These are phyloP conservation scores for Dendronephthya gigantea DNA, from an alignment of 64 coral and sea anemone genomes.

Conservation along the genomic window DNA sequence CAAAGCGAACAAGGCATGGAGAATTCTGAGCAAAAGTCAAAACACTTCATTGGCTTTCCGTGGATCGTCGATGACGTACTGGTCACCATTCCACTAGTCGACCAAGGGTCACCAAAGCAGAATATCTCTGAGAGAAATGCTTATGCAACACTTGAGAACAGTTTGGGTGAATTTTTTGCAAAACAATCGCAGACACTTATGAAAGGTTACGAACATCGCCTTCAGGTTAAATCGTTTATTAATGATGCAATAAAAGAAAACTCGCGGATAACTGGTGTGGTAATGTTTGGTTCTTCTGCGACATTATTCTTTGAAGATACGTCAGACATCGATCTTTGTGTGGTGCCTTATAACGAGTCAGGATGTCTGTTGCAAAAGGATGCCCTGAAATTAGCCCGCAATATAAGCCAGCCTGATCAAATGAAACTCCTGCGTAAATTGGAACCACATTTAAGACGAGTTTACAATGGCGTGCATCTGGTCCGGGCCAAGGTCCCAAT, in stretches of 20 bases:
- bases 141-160: background rate
- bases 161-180: background rate
- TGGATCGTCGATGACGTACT: constrained; percentile 96
- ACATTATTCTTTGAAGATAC: constrained; percentile 60
- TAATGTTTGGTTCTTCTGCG: constrained; percentile 81
- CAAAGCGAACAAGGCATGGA: background rate
- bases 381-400: background rate
- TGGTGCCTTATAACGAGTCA: background rate
- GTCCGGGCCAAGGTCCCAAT: constrained; percentile 67
- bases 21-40: background rate
- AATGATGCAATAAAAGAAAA: background rate
- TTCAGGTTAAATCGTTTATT: constrained; percentile 14
- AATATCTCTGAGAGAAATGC: background rate
- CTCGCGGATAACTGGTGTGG: background rate
- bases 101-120: constrained; percentile 11
- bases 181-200: background rate
- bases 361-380: background rate
- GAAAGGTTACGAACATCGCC: background rate
- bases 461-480: constrained; percentile 52
- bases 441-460: constrained; percentile 28
- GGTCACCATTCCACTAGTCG: constrained; percentile 35
- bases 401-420: constrained; percentile 41
- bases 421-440: constrained; percentile 41
- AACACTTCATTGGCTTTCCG: constrained; percentile 64
- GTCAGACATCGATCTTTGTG: constrained; percentile 78